Base-by-base conservation (phyloP, 1,140 invertebrate genomes). In the Achatina immaculata region DNA sequence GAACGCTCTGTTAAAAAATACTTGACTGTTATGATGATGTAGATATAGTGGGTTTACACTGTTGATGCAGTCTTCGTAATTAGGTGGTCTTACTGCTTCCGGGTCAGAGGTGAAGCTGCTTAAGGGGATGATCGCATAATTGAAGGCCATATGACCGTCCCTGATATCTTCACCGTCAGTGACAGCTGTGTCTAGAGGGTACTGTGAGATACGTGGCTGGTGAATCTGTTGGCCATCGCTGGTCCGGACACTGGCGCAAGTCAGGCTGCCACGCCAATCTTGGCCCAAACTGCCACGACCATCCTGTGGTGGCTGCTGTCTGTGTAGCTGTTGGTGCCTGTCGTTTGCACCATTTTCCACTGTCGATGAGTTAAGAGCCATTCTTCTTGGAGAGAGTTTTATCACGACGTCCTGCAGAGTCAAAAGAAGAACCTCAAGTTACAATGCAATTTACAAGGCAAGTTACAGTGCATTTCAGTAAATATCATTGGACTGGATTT, bases 61-160 rank as follows among this genome's bases (percentile, higher is more conserved):
- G 43, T 72, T 80, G 28, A 80, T 14, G 21, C 42, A 34, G n/a
- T 80, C 78, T 42, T 80, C 78, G 40, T 80, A 80, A 6, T 66
- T 71, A 3, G 78, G 78, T 19, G 78, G 78, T 48, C 69, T 80
- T 3, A 80, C 68, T 7, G 66, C 78, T 19, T 40, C 28, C 6
- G 78, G 78, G 45, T 80, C 78, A 38, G 78, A 80, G 28, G 78
- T 80, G 42, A 80, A 80, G 68, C 68, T 72, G 16, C 6, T 43
- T 28, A 72, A 40, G 6, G 78, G 66, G 7, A 80, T 80, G 0
- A 28, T 40, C 28, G 43, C 42, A 40, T 78, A 72, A 7, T 45
- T 45, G 28, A 78, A 73, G 40, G 14, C 71, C 24, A 28, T 42
- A 28, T 82, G 74, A 1, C 40, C 51, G 14, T 36, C n/a, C 16